Evolutionary conservation across 2,797 vertebrate genomes (phyloP).

Genomic region (Tinamus major): DNA sequence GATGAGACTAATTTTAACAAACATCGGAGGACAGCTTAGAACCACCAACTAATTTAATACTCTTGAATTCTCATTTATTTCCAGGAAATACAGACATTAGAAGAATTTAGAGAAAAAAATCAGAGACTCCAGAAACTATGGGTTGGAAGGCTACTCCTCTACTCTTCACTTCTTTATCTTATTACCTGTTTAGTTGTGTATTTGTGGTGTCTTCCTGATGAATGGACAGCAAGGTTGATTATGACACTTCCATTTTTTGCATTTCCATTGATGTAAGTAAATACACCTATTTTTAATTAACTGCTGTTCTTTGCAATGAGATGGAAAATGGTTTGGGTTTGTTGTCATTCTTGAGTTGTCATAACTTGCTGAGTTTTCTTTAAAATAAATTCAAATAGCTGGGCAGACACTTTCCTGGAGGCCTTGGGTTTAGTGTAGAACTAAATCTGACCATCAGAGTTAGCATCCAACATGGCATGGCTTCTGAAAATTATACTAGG

Average conservation of each 20-base stretch:
- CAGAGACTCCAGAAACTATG: constrained; percentile 93
- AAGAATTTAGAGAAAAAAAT: constrained; percentile 94
- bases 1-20: not conserved
- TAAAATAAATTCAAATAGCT: constrained; percentile 3
- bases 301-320: constrained; percentile 6
- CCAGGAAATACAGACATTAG: constrained; percentile 91
- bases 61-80: constrained; percentile 51
- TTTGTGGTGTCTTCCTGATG: constrained; percentile 94
- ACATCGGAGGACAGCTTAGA: not conserved
- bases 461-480: not conserved
- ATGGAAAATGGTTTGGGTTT: constrained; percentile 46
- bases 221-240: constrained; percentile 87
- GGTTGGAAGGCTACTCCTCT: constrained; percentile 91
- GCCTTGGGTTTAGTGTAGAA: not conserved
- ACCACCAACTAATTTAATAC: not conserved
- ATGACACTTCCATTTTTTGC: constrained; percentile 90
- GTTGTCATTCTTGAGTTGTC: constrained; percentile 33
- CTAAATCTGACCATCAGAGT: not conserved
- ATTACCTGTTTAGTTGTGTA: constrained; percentile 89
- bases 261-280: constrained; percentile 96
- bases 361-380: constrained; percentile 28
- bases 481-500: not conserved
- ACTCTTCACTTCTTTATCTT: constrained; percentile 91
- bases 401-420: not conserved
- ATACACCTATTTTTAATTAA: not conserved